Evolutionary conservation across 2,113 vertebrate genomes (phyloP).

Genomic region (Scalopus aquaticus): DNA sequence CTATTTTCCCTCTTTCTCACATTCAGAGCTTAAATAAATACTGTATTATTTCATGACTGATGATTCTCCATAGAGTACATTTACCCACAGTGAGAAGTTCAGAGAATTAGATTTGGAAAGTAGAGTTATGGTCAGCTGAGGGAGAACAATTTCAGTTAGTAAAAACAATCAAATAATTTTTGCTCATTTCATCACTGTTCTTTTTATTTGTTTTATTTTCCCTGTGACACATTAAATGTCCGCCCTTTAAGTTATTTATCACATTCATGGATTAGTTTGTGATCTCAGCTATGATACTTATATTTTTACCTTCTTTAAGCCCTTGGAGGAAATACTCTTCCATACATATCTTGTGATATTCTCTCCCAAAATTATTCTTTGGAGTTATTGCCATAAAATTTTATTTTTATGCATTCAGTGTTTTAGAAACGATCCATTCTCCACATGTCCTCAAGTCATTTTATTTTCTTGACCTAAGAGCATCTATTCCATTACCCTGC

Average conservation of each 20-base stretch:
- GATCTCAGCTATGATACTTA: neutral
- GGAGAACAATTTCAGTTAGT: neutral
- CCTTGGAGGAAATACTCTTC: neutral
- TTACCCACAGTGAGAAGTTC: neutral
- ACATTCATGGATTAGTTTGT: neutral
- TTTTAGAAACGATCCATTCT: neutral
- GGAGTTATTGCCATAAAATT: neutral
- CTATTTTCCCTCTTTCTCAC: neutral
- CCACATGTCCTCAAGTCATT: neutral
- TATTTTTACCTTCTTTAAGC: neutral
- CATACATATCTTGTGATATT: neutral
- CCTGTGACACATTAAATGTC: neutral
- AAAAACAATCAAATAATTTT: neutral
- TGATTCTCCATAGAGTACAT: neutral
- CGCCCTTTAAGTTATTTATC: conserved; percentile 17
- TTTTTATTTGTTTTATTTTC: conserved; percentile 40
- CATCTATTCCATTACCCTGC: neutral
- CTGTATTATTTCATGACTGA: neutral
- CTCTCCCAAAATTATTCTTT: neutral
- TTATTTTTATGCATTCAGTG: neutral
- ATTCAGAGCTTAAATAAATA: neutral
- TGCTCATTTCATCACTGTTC: neutral
- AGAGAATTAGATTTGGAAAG: neutral
- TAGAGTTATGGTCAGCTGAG: neutral
- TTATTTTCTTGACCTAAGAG: neutral